phyloP scores from a whole-genome alignment of 2,797 vertebrate species.

The Trachops cirrhosus region DNA sequence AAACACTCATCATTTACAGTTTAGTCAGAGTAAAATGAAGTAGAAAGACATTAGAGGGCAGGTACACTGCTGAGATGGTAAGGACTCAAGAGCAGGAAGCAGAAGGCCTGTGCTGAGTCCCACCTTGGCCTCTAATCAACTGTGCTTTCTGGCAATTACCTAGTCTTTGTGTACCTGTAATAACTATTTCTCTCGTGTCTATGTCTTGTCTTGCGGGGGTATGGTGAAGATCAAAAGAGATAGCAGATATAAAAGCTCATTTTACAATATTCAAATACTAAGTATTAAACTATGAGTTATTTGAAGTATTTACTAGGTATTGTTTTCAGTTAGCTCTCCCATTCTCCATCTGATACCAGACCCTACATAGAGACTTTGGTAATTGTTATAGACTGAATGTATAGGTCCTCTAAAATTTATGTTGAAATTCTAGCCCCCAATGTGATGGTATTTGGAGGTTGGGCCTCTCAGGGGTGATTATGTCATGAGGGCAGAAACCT shows the following conservation, averaged over 20 bases:
- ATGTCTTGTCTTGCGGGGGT: neutral
- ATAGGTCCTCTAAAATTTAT: neutral
- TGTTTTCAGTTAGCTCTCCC: neutral
- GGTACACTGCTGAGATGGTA: neutral
- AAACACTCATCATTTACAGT: neutral
- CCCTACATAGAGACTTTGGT: neutral
- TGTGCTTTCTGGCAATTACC: neutral
- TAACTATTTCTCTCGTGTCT: neutral
- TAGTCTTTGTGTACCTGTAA: neutral
- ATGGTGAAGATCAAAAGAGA: neutral
- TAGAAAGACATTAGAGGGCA: neutral
- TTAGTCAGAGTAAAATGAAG: neutral
- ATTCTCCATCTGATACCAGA: neutral
- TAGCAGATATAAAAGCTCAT: neutral
- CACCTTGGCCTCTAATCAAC: neutral
- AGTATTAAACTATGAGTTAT: neutral
- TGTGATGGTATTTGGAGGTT: neutral
- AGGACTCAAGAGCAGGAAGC: neutral
- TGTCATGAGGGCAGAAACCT: neutral
- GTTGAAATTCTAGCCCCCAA: neutral
- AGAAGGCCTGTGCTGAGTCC: neutral
- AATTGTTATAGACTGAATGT: neutral
- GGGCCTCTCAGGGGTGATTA: neutral
- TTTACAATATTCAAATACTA: neutral
- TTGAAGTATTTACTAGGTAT: neutral